Percentiles rank a stretch among this genome's conserved stretches.
These are phyloP conservation scores for Apamea sordens DNA, from an alignment of 2,888 invertebrate species.

Conservation along the genomic window DNA sequence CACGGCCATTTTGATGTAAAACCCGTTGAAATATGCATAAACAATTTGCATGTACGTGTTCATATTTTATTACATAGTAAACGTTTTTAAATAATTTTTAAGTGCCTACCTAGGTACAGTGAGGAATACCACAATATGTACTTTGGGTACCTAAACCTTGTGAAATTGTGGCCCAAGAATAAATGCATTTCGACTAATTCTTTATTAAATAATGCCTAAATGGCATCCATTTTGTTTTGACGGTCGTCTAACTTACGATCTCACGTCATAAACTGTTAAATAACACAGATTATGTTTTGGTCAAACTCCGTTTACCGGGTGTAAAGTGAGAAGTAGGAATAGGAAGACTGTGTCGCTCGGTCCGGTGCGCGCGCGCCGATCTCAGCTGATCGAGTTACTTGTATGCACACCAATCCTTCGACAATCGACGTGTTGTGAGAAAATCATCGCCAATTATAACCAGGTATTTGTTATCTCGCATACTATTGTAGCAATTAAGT, in stretches of 20 bases:
- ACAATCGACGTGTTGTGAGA: constrained; percentile 58
- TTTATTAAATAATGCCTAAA: neutral
- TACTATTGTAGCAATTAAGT: constrained; percentile 15
- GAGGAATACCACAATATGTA: neutral
- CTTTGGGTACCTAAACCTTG: neutral
- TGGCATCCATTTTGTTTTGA: constrained; percentile 2
- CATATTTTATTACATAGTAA: constrained; percentile 43
- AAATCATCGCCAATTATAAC: constrained; percentile 54
- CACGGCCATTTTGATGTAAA: constrained; percentile 66
- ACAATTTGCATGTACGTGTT: constrained; percentile 58
- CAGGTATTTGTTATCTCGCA: constrained; percentile 24
- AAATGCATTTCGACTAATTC: neutral
- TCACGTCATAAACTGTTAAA: constrained; percentile 76
- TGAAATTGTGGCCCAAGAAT: neutral
- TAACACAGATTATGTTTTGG: constrained; percentile 80
- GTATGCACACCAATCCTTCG: constrained; percentile 69
- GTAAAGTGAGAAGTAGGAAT: constrained; percentile 89
- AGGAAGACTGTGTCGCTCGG: constrained; percentile 82
- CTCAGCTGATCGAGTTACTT: constrained; percentile 86
- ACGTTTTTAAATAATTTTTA: constrained; percentile 26
- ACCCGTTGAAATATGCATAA: constrained; percentile 61
- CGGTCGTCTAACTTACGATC: constrained; percentile 11
- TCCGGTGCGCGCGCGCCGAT: constrained; percentile 83
- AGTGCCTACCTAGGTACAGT: neutral
- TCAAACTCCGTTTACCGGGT: constrained; percentile 80